These are phyloP conservation scores for Patella pellucida DNA, from an alignment of 2,888 invertebrate genomes.

Conservation along the genomic window DNA sequence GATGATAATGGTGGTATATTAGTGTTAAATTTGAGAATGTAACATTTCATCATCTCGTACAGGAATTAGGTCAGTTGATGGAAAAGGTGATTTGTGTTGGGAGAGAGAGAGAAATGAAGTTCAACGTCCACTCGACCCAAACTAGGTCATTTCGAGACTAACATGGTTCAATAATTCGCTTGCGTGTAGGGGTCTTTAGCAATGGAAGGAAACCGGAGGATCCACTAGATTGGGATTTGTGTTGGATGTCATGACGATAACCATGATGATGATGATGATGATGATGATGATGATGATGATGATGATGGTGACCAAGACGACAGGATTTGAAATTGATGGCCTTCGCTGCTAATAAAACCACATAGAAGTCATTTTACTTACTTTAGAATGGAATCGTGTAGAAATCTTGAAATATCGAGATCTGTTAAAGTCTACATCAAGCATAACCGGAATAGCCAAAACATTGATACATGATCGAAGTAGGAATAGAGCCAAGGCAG, in stretches of 20 bases:
- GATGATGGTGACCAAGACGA: not conserved
- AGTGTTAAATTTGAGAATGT: not conserved
- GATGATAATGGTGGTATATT: too few species aligned
- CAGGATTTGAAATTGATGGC: not conserved
- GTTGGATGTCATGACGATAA: too few species aligned
- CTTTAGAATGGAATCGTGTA: slow-evolving; percentile 3
- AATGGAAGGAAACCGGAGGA: too few species aligned
- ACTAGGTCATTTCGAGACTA: too few species aligned
- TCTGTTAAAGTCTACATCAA: not conserved
- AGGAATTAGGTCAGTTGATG: not conserved
- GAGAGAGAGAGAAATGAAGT: not conserved
- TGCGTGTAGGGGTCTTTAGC: too few species aligned
- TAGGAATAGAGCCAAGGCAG: not conserved
- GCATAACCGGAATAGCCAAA: not conserved
- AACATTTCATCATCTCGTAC: not conserved
- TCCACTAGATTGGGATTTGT: too few species aligned
- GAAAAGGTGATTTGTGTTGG: not conserved
- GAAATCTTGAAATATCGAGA: not conserved
- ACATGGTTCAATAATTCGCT: too few species aligned
- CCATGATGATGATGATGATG: not conserved
- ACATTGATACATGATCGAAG: slow-evolving; percentile 1
- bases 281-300: slow-evolving; percentile 7
- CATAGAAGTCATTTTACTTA: not conserved
- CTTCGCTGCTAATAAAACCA: too few species aligned
- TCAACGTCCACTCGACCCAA: too few species aligned